Evolutionary conservation across 92 coral and sea anemone genomes (phyloP), one percentile per base, ranked within the genome.

Genomic region (Phenganax marumi): DNA sequence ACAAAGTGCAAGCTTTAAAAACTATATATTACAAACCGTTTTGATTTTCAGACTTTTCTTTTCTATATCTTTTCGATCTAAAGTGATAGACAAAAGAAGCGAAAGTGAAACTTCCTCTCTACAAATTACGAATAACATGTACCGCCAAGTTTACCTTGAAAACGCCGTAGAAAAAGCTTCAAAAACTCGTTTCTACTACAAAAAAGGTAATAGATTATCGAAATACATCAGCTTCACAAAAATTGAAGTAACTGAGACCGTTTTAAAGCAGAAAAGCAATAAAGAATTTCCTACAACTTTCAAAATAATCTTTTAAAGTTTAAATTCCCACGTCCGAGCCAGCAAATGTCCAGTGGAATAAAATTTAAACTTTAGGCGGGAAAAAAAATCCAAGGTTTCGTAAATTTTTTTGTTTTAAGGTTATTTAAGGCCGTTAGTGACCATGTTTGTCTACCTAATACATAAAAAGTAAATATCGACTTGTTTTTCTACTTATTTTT

Each of bases 301-400:
- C 33, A 66, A 25, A 1, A 25, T 25, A 8, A n/a, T 3, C 8
- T 64, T 11, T 3, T 12, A 2, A 49, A 8, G 49, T 22, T 33
- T 66, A 6, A 8, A 66, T n/a, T 10, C 26, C n/a, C 9, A 0
- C 0, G 33, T 49, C 26, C 43, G 72, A 66, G 72, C 72, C 72
- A 66, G 72, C 72, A 49, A 33, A 7, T 62, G 17, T 16, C 10
- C 48, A 25, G 72, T 19, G 68, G 33, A 62, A 66, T 66, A 25
- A 0, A 23, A 66, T 25, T 19, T 25, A 66, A 66, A 66, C 72
- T 10, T 33, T 66, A 25, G 72, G 72, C 72, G 72, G 72, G 72
- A 66, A 66, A 66, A 66, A 66, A 66, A 25, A 25, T 25, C 12
- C 13, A 0, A 22, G 8, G 3, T 5, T 58, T 8, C 21, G 21